These are phyloP conservation scores for Plebejus melissa DNA, from an alignment of 2,888 invertebrate genomes.

Conservation along the genomic window DNA sequence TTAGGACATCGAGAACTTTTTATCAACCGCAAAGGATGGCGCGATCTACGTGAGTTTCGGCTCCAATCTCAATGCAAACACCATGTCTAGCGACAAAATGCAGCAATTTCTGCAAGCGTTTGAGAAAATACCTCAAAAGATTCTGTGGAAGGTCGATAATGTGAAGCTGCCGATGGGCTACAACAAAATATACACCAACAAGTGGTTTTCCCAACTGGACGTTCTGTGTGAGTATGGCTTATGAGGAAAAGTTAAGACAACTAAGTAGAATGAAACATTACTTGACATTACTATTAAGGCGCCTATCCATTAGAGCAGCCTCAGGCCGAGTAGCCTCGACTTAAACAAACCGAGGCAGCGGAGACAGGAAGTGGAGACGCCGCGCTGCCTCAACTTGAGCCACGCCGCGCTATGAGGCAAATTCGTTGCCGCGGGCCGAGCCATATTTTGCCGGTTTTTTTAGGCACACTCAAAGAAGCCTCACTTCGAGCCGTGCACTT, in stretches of 20 bases:
- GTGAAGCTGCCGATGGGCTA: slow-evolving; percentile 73
- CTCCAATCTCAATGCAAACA: slow-evolving; percentile 82
- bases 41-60: slow-evolving; percentile 87
- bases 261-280: no score
- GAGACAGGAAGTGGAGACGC: no score
- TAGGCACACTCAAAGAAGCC: no score
- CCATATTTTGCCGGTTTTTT: no score
- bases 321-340: no score
- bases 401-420: no score
- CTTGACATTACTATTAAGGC: no score
- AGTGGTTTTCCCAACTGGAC: slow-evolving; percentile 85
- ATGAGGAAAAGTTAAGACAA: neutral
- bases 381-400: no score
- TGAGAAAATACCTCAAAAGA: slow-evolving; percentile 79
- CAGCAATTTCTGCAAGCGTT: slow-evolving; percentile 80
- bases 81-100: slow-evolving; percentile 78
- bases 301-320: no score
- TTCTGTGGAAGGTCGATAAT: slow-evolving; percentile 87
- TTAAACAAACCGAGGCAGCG: no score
- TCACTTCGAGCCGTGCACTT: no score
- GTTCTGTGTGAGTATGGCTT: slow-evolving; percentile 79
- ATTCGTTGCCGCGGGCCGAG: no score
- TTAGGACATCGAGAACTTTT: slow-evolving; percentile 79
- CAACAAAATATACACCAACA: slow-evolving; percentile 78
- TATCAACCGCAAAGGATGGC: slow-evolving; percentile 80